Evolutionary conservation across 2,113 vertebrate species (phyloP).

Genomic region (Leucopsar rothschildi): DNA sequence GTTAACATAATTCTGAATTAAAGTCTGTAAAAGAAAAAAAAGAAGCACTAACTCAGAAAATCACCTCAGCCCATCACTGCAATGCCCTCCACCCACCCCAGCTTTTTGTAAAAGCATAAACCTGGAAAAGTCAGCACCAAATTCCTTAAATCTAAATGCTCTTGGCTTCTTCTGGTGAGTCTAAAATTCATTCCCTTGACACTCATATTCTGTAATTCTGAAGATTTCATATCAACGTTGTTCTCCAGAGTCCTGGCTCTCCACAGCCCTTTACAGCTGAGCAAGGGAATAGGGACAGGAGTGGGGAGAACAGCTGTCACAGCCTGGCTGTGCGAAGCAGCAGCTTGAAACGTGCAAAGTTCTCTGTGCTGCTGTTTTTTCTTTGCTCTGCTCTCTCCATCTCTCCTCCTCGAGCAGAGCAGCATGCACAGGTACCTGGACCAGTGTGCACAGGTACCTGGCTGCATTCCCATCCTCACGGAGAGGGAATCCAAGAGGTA

Average conservation of each 20-base stretch:
- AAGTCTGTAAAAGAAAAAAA: background rate
- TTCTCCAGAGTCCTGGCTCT: background rate
- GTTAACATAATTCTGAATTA: background rate
- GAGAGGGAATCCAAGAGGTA: background rate
- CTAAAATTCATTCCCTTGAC: conserved; percentile 2
- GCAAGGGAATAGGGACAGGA: background rate
- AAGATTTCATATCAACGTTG: background rate
- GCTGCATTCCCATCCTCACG: background rate
- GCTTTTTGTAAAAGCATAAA: background rate
- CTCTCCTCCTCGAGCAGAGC: rapidly evolving
- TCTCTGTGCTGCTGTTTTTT: background rate
- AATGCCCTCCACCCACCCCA: background rate
- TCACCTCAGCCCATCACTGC: background rate
- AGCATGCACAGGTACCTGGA: background rate
- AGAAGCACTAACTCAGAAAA: background rate
- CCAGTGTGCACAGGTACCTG: background rate
- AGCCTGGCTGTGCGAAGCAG: background rate
- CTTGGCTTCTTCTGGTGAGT: conserved; percentile 12
- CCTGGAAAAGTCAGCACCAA: background rate
- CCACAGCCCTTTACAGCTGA: background rate
- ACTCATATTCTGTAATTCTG: background rate
- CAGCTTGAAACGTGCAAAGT: background rate
- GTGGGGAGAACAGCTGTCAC: rapidly evolving
- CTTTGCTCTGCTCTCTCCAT: background rate
- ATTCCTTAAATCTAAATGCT: conserved; percentile 34